Evolutionary conservation across 37 sponge, comb jelly and placozoan genomes (phyloP), one percentile per base, ranked within the genome.

Genomic region (Axinella damicornis): DNA sequence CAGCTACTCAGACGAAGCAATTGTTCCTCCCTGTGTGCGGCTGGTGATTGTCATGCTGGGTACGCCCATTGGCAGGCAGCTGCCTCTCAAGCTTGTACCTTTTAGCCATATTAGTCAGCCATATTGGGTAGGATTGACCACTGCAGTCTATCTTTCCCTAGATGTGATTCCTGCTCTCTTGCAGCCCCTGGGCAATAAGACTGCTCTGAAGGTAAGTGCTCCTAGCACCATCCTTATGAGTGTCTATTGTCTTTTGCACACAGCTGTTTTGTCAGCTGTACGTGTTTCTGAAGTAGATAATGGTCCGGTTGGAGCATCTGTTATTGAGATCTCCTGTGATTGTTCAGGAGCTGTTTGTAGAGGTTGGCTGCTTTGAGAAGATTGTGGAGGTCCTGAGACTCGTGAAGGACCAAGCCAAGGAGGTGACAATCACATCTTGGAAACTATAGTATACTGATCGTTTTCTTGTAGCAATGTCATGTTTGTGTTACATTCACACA

Each of bases 331-430:
- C 30, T 28, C 30, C 25, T 30, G 25, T 6, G 65, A n/a, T n/a
- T n/a, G n/a, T n/a, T n/a, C 65, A 82, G 84, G 59, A 79, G 71
- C 89, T 84, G 32, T 82, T 94, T 33, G 92, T 87, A 2, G 85
- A 87, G 25, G 69, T 94, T 0, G 92, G 89, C 38, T 91, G 79
- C n/a, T 87, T 91, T 74, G 84, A 87, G 68, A 90, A 90, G 71
- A 46, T 91, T 46, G 62, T 57, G 39, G 92, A 90, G 56, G 68
- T 73, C 14, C 73, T 90, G 60, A 74, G 18, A 22, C 65, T 72
- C 0, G 60, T 84, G 21, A 46, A 79, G 62, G 82, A 87, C 0
- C 57, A 62, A 34, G 75, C 80, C n/a, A 64, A 57, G 11, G 55
- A 80, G 73, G 84, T 83, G 5, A 28, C 5, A 19, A 2, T 72